Evolutionary conservation across 2,113 vertebrate species (phyloP), one percentile per base, ranked within the genome.

Genomic region (Tychaedon coryphoeus): DNA sequence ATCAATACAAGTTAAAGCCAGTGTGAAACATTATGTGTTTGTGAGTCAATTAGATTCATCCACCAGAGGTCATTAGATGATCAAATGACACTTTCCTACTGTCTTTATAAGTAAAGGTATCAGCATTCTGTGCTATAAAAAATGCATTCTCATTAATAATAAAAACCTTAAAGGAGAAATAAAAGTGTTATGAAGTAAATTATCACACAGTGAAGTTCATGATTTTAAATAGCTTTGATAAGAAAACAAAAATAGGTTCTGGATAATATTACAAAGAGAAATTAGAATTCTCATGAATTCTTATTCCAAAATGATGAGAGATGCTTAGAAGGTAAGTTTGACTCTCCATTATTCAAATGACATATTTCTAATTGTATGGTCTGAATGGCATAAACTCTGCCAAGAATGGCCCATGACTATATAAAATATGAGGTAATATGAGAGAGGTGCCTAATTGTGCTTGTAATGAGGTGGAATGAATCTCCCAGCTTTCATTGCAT

Each of bases 31-130:
- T 47, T 93, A 86, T 77, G 91, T 95, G 73, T 95, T 94, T 97
- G 93, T 26, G 90, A 96, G 43, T 95, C 92, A 95, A 95, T 95
- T 97, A 97, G 60, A 95, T 97, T 98, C 96, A 96, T 95, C 97
- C 94, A 97, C 95, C 96, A 97, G 97, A 97, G 95, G 96, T 98
- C 97, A 97, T 96, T 96, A 95, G 91, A 97, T 94, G 97, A 97
- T 95, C 50, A 69, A 95, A 96, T 96, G 96, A 98, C 95, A 92
- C 90, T 96, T 95, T 94, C 57, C 64, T 61, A 86, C 87, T 57
- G 70, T 91, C 86, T 96, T 96, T 96, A 70, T 77, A 97, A 95
- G 79, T 82, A 96, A 96, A 94, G 70, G 76, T 97, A 93, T 88
- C 82, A 86, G 71, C 53, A 90, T 73, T 70, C 77, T 89, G 33